Evolutionary conservation across 1,140 invertebrate genomes (phyloP), one percentile per base, ranked within the genome.

Genomic region (Drosophila bocki): DNA sequence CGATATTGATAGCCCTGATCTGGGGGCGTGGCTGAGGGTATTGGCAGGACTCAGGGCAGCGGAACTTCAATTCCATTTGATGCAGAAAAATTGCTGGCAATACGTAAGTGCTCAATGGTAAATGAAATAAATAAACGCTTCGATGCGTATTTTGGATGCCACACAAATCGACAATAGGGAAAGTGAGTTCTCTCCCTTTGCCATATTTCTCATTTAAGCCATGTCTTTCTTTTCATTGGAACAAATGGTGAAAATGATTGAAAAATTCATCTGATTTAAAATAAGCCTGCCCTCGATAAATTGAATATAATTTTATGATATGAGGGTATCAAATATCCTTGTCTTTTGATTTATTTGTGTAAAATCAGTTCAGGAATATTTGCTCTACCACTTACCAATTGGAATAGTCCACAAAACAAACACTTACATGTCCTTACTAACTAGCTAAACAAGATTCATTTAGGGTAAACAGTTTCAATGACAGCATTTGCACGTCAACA

Each of bases 71-170:
- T 90, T 91, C 79, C 85, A 90, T 85, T 76, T 82, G 86, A 91
- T 90, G 85, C 85, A 90, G 86, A 90, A 90, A 90, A 91, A 91
- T 90, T 85, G 81, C 81, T 79, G 67, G 69, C 85, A 88, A 88
- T 90, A 81, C 76, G 83, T 87, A 87, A 87, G 80, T 82, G 83
- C 83, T 80, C 78, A 63, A 87, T 87, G 83, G 79, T 61, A 90
- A 90, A 90, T 85, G 85, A 90, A 90, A 90, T 90, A 90, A 85
- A 90, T 81, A 90, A 82, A 90, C 78, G 85, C 81, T 88, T 85
- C 81, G 75, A 75, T 88, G 80, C 67, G 68, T 74, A 65, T 59
- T 65, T 67, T 58, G 42, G 41, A 65, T 76, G 50, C 53, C 47
- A 26, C 50, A 62, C 53, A 56, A 51, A 64, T 37, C 22, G 47